These are phyloP conservation scores for Sphaeridia pumilis DNA, from an alignment of 2,888 invertebrate species.

Conservation along the genomic window DNA sequence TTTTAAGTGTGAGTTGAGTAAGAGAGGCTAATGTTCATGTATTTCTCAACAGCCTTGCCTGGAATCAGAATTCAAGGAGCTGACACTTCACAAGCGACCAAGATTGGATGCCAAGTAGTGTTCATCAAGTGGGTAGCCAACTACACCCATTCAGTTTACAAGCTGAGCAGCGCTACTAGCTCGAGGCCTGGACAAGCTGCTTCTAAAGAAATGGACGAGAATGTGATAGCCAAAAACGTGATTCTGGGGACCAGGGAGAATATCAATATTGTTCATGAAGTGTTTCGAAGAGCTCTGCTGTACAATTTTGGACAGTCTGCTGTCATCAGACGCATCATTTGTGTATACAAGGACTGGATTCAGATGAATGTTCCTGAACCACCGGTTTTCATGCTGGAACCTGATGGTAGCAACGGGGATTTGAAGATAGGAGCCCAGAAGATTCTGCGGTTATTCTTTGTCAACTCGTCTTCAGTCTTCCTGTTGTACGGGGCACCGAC, in stretches of 20 bases:
- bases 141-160: conserved; percentile 55
- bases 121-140: conserved; percentile 81
- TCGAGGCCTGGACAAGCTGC: neutral
- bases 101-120: conserved; percentile 56
- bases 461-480: conserved; percentile 91
- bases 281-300: conserved; percentile 84
- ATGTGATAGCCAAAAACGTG: conserved; percentile 51
- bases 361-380: conserved; percentile 68
- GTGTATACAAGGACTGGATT: conserved; percentile 92
- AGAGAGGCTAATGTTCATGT: conserved; percentile 6
- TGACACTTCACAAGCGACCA: conserved; percentile 36
- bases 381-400: conserved; percentile 63
- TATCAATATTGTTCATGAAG: conserved; percentile 87
- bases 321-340: conserved; percentile 76
- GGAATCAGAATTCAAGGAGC: conserved; percentile 40
- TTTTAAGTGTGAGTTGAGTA: neutral
- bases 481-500: conserved; percentile 48
- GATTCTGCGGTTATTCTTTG: conserved; percentile 76
- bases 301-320: conserved; percentile 77
- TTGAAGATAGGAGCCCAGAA: conserved; percentile 69
- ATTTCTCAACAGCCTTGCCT: conserved; percentile 52
- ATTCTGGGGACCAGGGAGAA: conserved; percentile 77
- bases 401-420: conserved; percentile 36
- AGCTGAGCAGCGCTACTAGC: conserved; percentile 7
- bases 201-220: conserved; percentile 31